These are phyloP conservation scores for Hiodon tergisus DNA, from an alignment of 2,113 vertebrate species.

Conservation along the genomic window DNA sequence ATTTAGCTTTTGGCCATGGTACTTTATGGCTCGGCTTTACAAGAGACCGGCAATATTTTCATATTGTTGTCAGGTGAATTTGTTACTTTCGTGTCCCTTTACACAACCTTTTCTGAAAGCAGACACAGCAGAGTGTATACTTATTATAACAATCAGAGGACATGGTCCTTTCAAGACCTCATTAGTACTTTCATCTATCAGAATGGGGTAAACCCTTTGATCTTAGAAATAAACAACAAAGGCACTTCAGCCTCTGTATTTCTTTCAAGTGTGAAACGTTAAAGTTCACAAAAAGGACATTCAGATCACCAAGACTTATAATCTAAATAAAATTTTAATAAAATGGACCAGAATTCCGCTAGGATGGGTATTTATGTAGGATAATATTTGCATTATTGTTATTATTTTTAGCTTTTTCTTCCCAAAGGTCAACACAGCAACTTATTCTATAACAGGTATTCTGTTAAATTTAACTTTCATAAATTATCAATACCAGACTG, in stretches of 20 bases:
- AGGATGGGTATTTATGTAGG: too few species aligned
- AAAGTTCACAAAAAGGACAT: constrained; percentile 7
- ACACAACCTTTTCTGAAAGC: constrained; percentile 50
- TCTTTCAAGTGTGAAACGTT: constrained; percentile 6
- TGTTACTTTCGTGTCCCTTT: constrained; percentile 38
- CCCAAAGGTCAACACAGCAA: too few species aligned
- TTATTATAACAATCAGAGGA: constrained; percentile 27
- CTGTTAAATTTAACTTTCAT: too few species aligned
- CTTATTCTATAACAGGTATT: too few species aligned
- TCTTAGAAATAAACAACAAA: constrained; percentile 24
- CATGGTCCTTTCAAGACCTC: constrained; percentile 7
- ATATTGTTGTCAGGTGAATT: not conserved
- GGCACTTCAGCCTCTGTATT: not conserved
- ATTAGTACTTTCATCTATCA: constrained; percentile 53
- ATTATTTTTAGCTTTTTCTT: too few species aligned
- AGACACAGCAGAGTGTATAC: constrained; percentile 34
- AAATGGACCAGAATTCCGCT: too few species aligned
- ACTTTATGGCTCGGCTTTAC: not conserved
- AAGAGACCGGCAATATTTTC: not conserved
- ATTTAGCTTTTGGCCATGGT: not conserved
- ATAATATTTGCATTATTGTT: too few species aligned
- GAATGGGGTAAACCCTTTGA: constrained; percentile 5
- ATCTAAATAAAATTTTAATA: not conserved
- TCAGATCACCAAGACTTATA: not conserved
- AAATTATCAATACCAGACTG: not conserved